A percentile compares a stretch with the other conserved stretches of the same genome.
These are phyloP conservation scores for Urosaurus nigricauda DNA, from an alignment of 2,797 vertebrate genomes.

Conservation along the genomic window DNA sequence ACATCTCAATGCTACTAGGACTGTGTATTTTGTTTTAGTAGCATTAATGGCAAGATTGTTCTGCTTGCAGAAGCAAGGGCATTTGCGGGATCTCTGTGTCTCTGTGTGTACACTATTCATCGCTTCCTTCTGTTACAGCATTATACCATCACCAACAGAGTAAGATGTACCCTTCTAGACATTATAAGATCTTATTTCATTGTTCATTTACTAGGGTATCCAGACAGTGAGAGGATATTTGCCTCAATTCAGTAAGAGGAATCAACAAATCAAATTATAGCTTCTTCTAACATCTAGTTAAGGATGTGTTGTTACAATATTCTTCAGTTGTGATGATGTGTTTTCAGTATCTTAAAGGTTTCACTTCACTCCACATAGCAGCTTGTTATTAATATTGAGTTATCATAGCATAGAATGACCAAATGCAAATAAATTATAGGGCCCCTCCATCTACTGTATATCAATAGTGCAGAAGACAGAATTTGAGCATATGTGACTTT, in stretches of 20 bases:
- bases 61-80: conserved; percentile 29
- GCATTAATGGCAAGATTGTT: conserved; percentile 20
- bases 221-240: conserved; percentile 34
- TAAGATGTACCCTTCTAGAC: conserved; percentile 38
- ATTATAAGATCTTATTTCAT: conserved; percentile 47
- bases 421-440: not conserved
- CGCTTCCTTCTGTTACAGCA: conserved; percentile 35
- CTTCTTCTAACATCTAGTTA: conserved; percentile 25
- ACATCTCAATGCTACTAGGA: conserved; percentile 1
- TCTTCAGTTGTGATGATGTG: conserved; percentile 1
- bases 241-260: conserved; percentile 39
- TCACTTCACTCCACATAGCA: conserved; percentile 1
- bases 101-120: conserved; percentile 19
- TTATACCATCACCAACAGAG: conserved; percentile 32
- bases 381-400: conserved; percentile 13
- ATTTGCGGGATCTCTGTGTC: conserved; percentile 42
- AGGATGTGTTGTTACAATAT: conserved; percentile 18
- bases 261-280: conserved; percentile 50
- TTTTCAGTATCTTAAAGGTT: conserved; percentile 25
- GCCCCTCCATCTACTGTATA: not conserved
- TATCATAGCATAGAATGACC: not conserved
- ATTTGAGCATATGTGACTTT: not conserved
- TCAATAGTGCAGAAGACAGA: not conserved
- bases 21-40: conserved; percentile 47
- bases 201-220: conserved; percentile 52